Conservation (phyloP, 2,888 invertebrate species). For the Iphiclides podalirius region DNA sequence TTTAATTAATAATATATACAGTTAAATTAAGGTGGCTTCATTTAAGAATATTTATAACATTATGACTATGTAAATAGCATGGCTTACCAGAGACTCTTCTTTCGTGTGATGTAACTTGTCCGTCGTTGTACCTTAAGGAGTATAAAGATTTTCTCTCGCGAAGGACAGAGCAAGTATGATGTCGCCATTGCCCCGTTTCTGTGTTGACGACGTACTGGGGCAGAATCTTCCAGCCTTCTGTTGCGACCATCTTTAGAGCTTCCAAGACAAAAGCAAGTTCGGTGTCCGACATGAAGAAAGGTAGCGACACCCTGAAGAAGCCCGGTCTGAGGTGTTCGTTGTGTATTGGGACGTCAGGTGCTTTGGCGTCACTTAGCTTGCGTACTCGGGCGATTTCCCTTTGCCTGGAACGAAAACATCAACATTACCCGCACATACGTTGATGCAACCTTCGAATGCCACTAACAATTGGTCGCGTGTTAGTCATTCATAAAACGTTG, state of each 20-base stretch:
- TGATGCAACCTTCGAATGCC: constrained; percentile 14
- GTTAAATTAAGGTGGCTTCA: too few species aligned
- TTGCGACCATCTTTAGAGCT: constrained; percentile 92
- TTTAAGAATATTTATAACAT: constrained; percentile 1
- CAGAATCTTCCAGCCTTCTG: constrained; percentile 92
- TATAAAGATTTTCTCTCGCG: constrained; percentile 92
- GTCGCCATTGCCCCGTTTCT: constrained; percentile 94
- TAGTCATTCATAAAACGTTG: neutral
- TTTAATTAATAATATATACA: neutral
- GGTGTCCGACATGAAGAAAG: constrained; percentile 90
- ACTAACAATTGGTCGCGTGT: constrained; percentile 7
- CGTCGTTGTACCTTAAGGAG: constrained; percentile 86
- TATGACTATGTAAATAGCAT: too few species aligned
- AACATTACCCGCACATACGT: constrained; percentile 1
- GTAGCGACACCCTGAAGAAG: constrained; percentile 90
- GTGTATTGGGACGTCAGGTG: constrained; percentile 65
- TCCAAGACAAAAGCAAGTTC: constrained; percentile 91
- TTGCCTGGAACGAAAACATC: constrained; percentile 56
- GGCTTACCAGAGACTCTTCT: constrained; percentile 82
- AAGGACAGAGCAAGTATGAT: constrained; percentile 87
- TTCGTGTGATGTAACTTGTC: constrained; percentile 87
- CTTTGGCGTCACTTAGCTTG: constrained; percentile 64
- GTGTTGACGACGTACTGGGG: constrained; percentile 93
- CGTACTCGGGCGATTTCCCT: constrained; percentile 65
- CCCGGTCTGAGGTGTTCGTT: constrained; percentile 91